Conservation (phyloP, 2,113 vertebrate genomes). For the Neotoma lepida region DNA sequence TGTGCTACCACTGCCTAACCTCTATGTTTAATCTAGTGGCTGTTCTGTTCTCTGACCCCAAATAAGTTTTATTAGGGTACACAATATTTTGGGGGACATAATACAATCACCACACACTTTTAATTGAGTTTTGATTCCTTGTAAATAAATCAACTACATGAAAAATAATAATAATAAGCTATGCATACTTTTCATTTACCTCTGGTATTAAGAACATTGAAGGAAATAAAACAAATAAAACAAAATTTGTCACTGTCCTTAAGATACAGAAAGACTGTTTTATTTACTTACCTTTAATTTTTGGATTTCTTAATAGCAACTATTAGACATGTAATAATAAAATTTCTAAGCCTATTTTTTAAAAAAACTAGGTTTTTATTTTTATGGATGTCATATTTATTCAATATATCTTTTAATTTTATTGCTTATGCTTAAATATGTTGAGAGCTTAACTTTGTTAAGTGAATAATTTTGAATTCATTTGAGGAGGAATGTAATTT, state of each 20-base stretch:
- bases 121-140: slow-evolving; percentile 51
- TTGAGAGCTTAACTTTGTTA: slow-evolving; percentile 37
- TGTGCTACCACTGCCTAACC: too few species aligned
- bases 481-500: background rate
- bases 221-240: background rate
- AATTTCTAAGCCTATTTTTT: background rate
- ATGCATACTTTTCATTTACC: background rate
- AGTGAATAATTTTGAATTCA: slow-evolving; percentile 11
- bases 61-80: too few species aligned
- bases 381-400: background rate
- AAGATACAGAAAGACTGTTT: background rate
- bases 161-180: background rate
- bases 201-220: background rate
- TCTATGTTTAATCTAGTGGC: too few species aligned
- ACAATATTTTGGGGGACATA: too few species aligned
- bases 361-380: slow-evolving; percentile 16
- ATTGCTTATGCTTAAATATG: background rate
- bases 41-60: too few species aligned
- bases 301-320: background rate
- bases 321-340: background rate
- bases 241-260: background rate
- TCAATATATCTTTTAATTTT: background rate
- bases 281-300: background rate
- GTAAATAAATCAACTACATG: slow-evolving; percentile 28
- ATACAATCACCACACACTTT: too few species aligned